Evolutionary conservation across 1,140 invertebrate genomes (phyloP).

Genomic region (Sarcophaga peregrina): DNA sequence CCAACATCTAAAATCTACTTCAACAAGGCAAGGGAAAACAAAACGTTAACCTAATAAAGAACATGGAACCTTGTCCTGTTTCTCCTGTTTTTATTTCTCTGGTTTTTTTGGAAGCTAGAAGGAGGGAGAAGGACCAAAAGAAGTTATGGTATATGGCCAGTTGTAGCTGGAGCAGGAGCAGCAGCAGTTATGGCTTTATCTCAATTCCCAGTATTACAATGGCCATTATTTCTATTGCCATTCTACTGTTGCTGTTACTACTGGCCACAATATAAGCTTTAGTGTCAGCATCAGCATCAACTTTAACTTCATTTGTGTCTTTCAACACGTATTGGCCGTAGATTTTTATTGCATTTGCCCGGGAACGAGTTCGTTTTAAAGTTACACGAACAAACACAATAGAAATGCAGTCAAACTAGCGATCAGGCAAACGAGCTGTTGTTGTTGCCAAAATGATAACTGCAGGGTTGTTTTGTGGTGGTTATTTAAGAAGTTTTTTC

Average conservation of each 20-base stretch:
- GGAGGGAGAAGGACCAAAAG: too few species aligned
- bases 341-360: conserved; percentile 26
- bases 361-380: too few species aligned
- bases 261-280: neutral
- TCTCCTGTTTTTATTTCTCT: too few species aligned
- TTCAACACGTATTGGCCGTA: conserved; percentile 32
- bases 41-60: too few species aligned
- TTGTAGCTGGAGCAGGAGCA: too few species aligned
- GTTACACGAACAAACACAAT: too few species aligned
- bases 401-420: neutral
- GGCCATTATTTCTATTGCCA: too few species aligned
- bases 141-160: neutral
- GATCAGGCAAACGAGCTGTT: neutral
- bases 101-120: too few species aligned
- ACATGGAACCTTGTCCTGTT: too few species aligned
- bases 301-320: conserved; percentile 29
- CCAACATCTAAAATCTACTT: too few species aligned
- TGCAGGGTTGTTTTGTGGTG: conserved; percentile 20
- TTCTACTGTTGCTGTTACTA: neutral
- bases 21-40: too few species aligned
- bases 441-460: conserved; percentile 33
- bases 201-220: neutral
- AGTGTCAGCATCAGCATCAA: too few species aligned
- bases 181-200: neutral
- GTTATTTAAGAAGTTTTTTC: neutral